Conservation (phyloP, 1,140 invertebrate genomes). For the Drosophila punjabiensis region DNA sequence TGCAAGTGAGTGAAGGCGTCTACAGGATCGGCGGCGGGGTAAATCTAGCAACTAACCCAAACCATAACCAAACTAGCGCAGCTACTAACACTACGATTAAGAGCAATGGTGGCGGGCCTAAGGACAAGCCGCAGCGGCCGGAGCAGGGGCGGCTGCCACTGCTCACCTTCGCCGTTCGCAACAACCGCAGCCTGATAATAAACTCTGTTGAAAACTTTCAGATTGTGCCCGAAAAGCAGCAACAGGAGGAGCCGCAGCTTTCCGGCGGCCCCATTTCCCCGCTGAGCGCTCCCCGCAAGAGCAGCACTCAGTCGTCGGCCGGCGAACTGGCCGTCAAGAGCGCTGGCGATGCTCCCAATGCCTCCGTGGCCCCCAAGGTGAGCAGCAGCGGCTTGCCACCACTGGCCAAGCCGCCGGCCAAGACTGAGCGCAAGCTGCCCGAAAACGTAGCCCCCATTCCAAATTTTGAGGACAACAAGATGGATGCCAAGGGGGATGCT, state of each 20-base stretch:
- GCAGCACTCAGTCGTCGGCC: slow-evolving; percentile 45
- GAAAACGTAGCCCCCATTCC: slow-evolving; percentile 83
- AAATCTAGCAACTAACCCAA: slow-evolving; percentile 70
- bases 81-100: slow-evolving; percentile 40
- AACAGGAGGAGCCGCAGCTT: slow-evolving; percentile 60
- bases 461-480: slow-evolving; percentile 67
- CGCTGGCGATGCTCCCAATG: slow-evolving; percentile 37
- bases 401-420: slow-evolving; percentile 67
- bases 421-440: slow-evolving; percentile 76
- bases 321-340: slow-evolving; percentile 14
- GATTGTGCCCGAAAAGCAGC: slow-evolving; percentile 71
- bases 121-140: slow-evolving; percentile 24
- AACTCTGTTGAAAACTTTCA: slow-evolving; percentile 86
- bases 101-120: slow-evolving; percentile 40
- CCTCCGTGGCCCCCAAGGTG: slow-evolving; percentile 55
- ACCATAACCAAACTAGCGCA: slow-evolving; percentile 25
- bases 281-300: slow-evolving; percentile 66
- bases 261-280: slow-evolving; percentile 59
- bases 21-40: slow-evolving; percentile 77
- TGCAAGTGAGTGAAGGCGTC: slow-evolving; percentile 82
- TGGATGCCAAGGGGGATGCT: slow-evolving; percentile 54
- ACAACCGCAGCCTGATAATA: slow-evolving; percentile 80
- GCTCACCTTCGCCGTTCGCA: slow-evolving; percentile 48
- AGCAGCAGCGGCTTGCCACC: slow-evolving; percentile 71
- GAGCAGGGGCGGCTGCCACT: slow-evolving; percentile 19